Base-by-base conservation (phyloP, 2,888 invertebrate genomes). In the Papilio demoleus region DNA sequence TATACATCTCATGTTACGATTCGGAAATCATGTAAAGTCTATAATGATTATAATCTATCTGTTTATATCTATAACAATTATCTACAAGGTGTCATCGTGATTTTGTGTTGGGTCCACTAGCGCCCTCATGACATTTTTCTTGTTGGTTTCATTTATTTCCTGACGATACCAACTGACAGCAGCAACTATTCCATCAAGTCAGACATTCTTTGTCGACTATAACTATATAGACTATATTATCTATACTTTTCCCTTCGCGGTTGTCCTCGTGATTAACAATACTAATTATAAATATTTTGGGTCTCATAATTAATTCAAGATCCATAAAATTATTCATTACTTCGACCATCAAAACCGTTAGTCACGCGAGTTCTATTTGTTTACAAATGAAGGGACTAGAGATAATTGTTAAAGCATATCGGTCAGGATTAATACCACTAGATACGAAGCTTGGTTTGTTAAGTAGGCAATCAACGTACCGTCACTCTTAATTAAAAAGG, bases 401-500 rank as follows among this genome's bases (percentile, higher is more conserved):
- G 85, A 86, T 88, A 87, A 88, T 85, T 86, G 84, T 84, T 81
- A 70, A 76, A 80, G 65, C 70, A 63, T 24, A 67, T 82, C 82
- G 81, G 77, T 72, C 81, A 87, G 87, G 85, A 88, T 87, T 87
- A 86, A 88, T 88, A 85, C 77, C 78, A 73, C 75, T 73, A 83
- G 86, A 86, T 86, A 83, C 72, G 72, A 72, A 79, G 80, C 84
- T 87, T 86, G 82, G 75, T 74, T 76, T 78, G 84, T 86, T 88
- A 90, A 90, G 83, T 83, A 88, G 85, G 86, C 85, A 87, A 90
- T 89, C 87, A 88, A 88, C 88, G 88, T 88, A 80, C 88, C 86
- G 90, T 90, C 89, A 85, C 83, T 89, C 85, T 87, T 88, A 86
- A 89, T 90, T 89, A 88, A 79, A 74, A 65, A 77, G 83, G 82